Percentiles rank a stretch among this genome's conserved stretches.
Conservation (phyloP, 2,888 invertebrate species). For the Rhodophaea formosa region DNA sequence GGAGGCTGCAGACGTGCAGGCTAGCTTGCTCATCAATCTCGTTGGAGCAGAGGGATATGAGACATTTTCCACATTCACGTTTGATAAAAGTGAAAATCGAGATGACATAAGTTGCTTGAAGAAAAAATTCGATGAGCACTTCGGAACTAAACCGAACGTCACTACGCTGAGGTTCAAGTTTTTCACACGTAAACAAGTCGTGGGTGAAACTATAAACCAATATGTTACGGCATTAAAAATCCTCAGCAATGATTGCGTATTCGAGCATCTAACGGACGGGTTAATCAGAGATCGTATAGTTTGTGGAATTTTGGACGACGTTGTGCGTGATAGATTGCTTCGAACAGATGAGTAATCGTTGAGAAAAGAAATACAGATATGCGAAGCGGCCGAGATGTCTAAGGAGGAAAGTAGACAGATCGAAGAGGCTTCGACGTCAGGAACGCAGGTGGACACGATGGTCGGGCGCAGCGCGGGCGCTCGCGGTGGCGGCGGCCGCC, state of each 20-base stretch:
- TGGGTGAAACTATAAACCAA: conserved; percentile 20
- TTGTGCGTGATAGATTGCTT: conserved; percentile 19
- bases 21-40: conserved; percentile 20
- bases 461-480: not conserved
- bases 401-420: conserved; percentile 15
- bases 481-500: not conserved
- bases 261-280: conserved; percentile 16
- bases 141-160: not conserved
- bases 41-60: conserved; percentile 19
- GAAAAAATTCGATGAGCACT: not conserved
- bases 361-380: conserved; percentile 18
- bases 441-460: not conserved
- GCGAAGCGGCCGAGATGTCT: conserved; percentile 23
- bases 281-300: conserved; percentile 24
- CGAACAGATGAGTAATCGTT: conserved; percentile 18
- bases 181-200: conserved; percentile 9
- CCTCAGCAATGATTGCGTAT: conserved; percentile 20
- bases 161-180: conserved; percentile 6
- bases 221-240: conserved; percentile 22
- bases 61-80: not conserved
- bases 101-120: not conserved
- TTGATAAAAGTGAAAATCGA: not conserved
- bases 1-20: conserved; percentile 14
- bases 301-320: conserved; percentile 12
- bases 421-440: conserved; percentile 1